Percentiles rank a stretch among this genome's conserved stretches.
These are phyloP conservation scores for Clavelina lepadiformis DNA, from an alignment of 23 tunicate species.

Conservation along the genomic window DNA sequence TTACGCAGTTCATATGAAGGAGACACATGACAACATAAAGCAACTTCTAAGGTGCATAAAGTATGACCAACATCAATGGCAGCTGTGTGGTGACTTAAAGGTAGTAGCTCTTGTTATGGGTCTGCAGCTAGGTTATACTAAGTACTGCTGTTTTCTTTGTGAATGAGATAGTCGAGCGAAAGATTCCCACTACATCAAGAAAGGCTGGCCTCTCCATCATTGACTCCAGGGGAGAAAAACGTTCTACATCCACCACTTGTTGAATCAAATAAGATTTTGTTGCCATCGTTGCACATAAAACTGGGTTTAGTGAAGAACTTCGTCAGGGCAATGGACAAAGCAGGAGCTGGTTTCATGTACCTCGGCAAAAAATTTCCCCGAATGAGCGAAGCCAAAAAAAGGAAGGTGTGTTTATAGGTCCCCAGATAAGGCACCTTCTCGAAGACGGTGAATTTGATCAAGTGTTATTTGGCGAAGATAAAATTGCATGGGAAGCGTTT, in stretches of 20 bases:
- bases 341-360: constrained; percentile 25
- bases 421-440: constrained; percentile 28
- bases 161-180: neutral
- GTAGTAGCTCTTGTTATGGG: constrained; percentile 15
- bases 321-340: constrained; percentile 25
- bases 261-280: neutral
- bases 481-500: constrained; percentile 22
- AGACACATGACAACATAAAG: constrained; percentile 16
- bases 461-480: neutral
- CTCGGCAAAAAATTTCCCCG: constrained; percentile 3
- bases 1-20: constrained; percentile 17
- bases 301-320: constrained; percentile 26
- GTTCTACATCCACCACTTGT: constrained; percentile 18
- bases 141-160: constrained; percentile 8
- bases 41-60: constrained; percentile 10
- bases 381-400: constrained; percentile 18
- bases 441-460: constrained; percentile 8
- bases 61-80: constrained; percentile 22
- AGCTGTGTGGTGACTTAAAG: constrained; percentile 17
- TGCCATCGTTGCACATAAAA: constrained; percentile 14
- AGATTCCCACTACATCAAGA: neutral
- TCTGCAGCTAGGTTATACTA: constrained; percentile 8
- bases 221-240: constrained; percentile 10
- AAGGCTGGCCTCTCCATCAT: neutral
- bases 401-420: constrained; percentile 23